Base-by-base conservation (phyloP, 2,888 invertebrate genomes). In the Cryptocephalus moraei region DNA sequence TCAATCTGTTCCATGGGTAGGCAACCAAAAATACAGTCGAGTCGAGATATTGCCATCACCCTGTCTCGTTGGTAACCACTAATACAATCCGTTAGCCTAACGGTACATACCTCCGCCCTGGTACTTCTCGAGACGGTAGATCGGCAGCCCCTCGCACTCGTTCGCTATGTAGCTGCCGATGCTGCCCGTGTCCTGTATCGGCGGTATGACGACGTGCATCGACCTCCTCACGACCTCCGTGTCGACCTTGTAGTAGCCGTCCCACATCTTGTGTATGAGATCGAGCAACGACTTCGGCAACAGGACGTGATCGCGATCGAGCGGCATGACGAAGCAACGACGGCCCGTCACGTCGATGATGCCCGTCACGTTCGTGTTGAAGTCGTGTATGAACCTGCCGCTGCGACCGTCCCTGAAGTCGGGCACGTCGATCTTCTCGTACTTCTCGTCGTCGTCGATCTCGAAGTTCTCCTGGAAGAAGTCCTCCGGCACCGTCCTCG, bases 351-450 rank as follows among this genome's bases (percentile, higher is more conserved):
- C 9, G 31, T 43, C 43, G 34, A 43, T 43, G 43, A 43, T 43
- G 14, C 48, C 33, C 22, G 84, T 80, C 45, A 76, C 70, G 58
- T 84, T 84, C 57, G 80, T 79, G 56, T 82, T 83, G 68, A 96
- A 96, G 71, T 96, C 94, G 62, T 96, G 95, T 59, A 95, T 83
- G 65, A 94, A 93, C 53, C 88, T 80, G 46, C 92, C 90, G 41
- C 79, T 79, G 33, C 85, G 80, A 1, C 90, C 91, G 55, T 86
- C 84, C 52, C 81, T 81, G 64, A 90, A 89, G 64, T 87, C 84
- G 10, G 88, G 85, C 8, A 95, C 91, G 59, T 86, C 81, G 58
- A 96, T 89, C 68, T 85, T 86, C 67, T 93, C 90, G 64, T 84
- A 84, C 44, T 78, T 75, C 54, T 85, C 84, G 42, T 80, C 78